Evolutionary conservation across 2,888 invertebrate genomes (phyloP), one percentile per base, ranked within the genome.

Genomic region (Leptopterna dolabrata): DNA sequence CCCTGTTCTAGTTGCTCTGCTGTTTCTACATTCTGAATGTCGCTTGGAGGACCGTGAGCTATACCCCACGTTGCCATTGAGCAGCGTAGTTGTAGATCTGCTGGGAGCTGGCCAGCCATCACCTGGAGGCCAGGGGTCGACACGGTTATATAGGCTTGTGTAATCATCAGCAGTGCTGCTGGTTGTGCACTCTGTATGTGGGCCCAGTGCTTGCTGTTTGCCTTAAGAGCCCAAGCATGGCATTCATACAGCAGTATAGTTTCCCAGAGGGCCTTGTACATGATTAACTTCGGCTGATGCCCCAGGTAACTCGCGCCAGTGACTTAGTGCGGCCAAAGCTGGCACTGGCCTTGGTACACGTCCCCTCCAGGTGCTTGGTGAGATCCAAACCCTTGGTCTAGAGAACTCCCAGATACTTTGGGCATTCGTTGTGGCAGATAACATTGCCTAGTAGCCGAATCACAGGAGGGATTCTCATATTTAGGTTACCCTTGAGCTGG

Each of bases 381-480:
- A 11, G 24, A 13, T 30, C 19, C 13, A 76, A 41, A 14, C 43
- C 47, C 13, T 73, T 36, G 1, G 19, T 36, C 30, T 63, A 30
- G 11, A 63, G 0, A 1, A 63, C 70, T 0, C 78, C 80, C 9
- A 80, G 51, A 45, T 80, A 80, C 29, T 47, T 47, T 1, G 45
- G 45, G 3, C 6, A 6, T 7, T 47, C 51, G 80, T 11, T 24
- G 7, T 29, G 29, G 24, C 47, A 47, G 6, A 80, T 47, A 3
- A 27, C 45, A 27, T 6, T 80, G 7, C 80, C 80, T 4, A 1
- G 0, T 14, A 80, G 1, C 27, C 80, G 1, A 24, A 80, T 80
- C n/a, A 80, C 30, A 11, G 80, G 80, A 14, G 78, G 78, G 78
- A 43, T 78, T 14, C 78, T 29, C 78, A 78, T 78, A 16, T 80